Conservation (phyloP, 2,113 vertebrate genomes). For the Oplegnathus fasciatus region DNA sequence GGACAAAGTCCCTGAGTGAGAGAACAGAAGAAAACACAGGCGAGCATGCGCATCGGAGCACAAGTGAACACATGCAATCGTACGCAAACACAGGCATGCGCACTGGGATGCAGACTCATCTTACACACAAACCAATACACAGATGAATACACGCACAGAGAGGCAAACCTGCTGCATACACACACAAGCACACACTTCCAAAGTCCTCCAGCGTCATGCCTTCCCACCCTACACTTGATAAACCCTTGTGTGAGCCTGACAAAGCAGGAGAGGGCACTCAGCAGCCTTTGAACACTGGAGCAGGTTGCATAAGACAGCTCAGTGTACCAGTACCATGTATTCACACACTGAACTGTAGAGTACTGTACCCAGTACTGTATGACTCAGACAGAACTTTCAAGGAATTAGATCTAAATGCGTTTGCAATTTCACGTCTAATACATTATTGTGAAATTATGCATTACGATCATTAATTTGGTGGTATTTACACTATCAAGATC, state of each 20-base stretch:
- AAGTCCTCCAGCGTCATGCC: slow-evolving; percentile 62
- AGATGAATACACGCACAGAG: not conserved
- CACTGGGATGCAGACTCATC: slow-evolving; percentile 9
- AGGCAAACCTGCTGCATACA: slow-evolving; percentile 31
- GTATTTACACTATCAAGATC: not conserved
- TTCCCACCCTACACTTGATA: slow-evolving; percentile 71
- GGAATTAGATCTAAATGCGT: not conserved
- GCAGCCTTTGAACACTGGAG: slow-evolving; percentile 78
- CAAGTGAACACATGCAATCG: slow-evolving; percentile 52
- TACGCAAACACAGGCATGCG: slow-evolving; percentile 58
- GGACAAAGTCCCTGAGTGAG: slow-evolving; percentile 76
- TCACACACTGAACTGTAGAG: slow-evolving; percentile 33
- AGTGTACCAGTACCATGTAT: slow-evolving; percentile 49
- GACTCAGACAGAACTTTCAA: slow-evolving; percentile 30
- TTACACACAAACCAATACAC: not conserved
- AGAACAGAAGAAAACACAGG: slow-evolving; percentile 47
- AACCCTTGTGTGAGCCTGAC: slow-evolving; percentile 76
- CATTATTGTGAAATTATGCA: not conserved
- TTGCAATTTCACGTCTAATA: not conserved
- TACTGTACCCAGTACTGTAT: slow-evolving; percentile 25
- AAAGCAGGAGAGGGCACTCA: slow-evolving; percentile 81
- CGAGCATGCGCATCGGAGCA: slow-evolving; percentile 25
- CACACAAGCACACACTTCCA: slow-evolving; percentile 50
- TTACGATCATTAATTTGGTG: not conserved
- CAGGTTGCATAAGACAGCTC: slow-evolving; percentile 69